These are phyloP conservation scores for Sycophila texana DNA, from an alignment of 2,888 invertebrate genomes.

Conservation along the genomic window DNA sequence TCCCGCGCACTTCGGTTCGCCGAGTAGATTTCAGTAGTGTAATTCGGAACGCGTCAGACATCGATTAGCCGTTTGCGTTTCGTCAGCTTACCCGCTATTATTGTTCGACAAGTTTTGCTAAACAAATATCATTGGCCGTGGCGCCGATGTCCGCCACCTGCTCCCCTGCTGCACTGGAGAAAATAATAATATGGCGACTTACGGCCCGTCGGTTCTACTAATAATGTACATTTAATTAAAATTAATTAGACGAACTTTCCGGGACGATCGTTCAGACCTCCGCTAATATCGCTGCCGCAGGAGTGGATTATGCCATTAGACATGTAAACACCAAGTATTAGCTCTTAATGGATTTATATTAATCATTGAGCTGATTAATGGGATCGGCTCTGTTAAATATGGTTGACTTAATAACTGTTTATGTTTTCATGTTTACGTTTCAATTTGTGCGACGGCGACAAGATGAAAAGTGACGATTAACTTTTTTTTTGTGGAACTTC, in stretches of 20 bases:
- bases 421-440: neutral
- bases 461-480: too few species aligned
- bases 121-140: constrained; percentile 16
- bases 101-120: constrained; percentile 41
- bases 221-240: constrained; percentile 49
- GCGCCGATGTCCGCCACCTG: constrained; percentile 29
- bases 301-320: too few species aligned
- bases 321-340: too few species aligned
- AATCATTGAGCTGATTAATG: too few species aligned
- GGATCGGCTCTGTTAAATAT: too few species aligned
- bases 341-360: neutral
- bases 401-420: too few species aligned
- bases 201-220: neutral
- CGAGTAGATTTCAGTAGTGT: constrained; percentile 25
- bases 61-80: constrained; percentile 36
- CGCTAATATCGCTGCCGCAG: too few species aligned
- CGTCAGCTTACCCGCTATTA: constrained; percentile 35
- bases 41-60: constrained; percentile 32
- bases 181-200: constrained; percentile 28
- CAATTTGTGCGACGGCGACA: too few species aligned
- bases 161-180: neutral
- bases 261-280: too few species aligned
- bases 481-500: too few species aligned
- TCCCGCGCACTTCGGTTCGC: neutral
- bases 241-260: constrained; percentile 43